Evolutionary conservation across 1,140 invertebrate species (phyloP).

Genomic region (Drosophila truncata): DNA sequence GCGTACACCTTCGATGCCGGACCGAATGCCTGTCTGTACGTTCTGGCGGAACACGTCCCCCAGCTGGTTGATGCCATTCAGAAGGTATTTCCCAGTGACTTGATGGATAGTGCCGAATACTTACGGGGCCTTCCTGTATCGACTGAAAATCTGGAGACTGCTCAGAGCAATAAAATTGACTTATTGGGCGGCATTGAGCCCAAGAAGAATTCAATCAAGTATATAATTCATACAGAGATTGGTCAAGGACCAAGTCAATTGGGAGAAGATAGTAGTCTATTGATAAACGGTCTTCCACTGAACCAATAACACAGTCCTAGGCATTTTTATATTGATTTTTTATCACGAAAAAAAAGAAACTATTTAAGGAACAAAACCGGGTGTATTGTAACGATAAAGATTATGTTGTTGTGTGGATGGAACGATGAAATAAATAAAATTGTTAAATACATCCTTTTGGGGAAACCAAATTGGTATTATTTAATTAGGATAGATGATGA

Average conservation of each 20-base stretch:
- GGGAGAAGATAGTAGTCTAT: conserved; percentile 86
- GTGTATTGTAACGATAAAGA: not conserved
- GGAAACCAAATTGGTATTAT: not conserved
- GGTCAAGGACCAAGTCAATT: conserved; percentile 89
- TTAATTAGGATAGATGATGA: not conserved
- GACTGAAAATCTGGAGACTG: conserved; percentile 1
- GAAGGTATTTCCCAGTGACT: conserved; percentile 90
- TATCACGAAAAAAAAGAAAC: not conserved
- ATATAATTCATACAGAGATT: conserved; percentile 93
- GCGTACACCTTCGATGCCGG: conserved; percentile 99
- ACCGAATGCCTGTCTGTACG: conserved; percentile 97
- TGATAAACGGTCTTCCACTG: conserved; percentile 86
- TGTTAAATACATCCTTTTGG: not conserved
- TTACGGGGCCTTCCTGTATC: conserved; percentile 86
- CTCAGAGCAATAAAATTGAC: not conserved
- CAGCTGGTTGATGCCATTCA: conserved; percentile 89
- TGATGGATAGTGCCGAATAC: conserved; percentile 86
- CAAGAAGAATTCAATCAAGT: conserved; percentile 89
- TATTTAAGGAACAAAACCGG: not conserved
- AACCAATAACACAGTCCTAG: not conserved
- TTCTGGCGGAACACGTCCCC: conserved; percentile 91
- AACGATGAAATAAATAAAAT: not conserved
- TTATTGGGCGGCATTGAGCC: conserved; percentile 55
- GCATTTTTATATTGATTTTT: not conserved
- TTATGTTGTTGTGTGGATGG: not conserved